These are phyloP conservation scores for Triplophysa siluroides DNA, from an alignment of 2,113 vertebrate species.

Conservation along the genomic window DNA sequence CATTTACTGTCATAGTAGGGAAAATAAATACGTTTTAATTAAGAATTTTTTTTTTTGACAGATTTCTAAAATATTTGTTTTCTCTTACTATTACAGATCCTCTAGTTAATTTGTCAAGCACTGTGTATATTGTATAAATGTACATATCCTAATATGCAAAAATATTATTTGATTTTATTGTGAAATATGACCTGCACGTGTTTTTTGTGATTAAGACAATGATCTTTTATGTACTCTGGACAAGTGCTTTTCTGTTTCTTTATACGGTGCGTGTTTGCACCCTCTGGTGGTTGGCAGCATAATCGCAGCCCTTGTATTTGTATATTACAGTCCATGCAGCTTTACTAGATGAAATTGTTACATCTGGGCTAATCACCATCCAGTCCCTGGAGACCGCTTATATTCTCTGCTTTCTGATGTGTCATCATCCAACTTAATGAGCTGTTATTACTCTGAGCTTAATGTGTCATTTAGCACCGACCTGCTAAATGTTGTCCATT, in stretches of 20 bases:
- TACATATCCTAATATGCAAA: too few relatives aligned
- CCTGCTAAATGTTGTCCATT: conserved; percentile 30
- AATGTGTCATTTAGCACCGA: conserved; percentile 18
- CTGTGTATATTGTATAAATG: too few relatives aligned
- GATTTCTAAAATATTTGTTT: too few relatives aligned
- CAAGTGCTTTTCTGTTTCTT: background rate
- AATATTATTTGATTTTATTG: background rate
- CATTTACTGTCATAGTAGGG: too few relatives aligned
- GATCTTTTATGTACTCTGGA: background rate
- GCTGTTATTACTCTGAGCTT: conserved; percentile 24
- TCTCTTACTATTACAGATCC: too few relatives aligned
- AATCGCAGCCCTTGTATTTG: conserved; percentile 50
- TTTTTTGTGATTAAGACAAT: background rate
- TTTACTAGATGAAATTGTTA: conserved; percentile 56
- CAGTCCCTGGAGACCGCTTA: conserved; percentile 34
- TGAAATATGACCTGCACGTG: conserved; percentile 8
- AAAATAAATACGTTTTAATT: too few relatives aligned
- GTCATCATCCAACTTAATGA: conserved; percentile 54
- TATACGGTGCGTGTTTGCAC: conserved; percentile 53
- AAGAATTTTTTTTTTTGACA: too few relatives aligned
- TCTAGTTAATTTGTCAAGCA: too few relatives aligned
- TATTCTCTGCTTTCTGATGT: conserved; percentile 36
- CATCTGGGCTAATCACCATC: conserved; percentile 54
- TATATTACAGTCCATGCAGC: conserved; percentile 42
- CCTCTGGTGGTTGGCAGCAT: conserved; percentile 59